Percentiles rank a stretch among this genome's conserved stretches.
Evolutionary conservation across 2,888 invertebrate species (phyloP).

Genomic region (Apotomis capreana): DNA sequence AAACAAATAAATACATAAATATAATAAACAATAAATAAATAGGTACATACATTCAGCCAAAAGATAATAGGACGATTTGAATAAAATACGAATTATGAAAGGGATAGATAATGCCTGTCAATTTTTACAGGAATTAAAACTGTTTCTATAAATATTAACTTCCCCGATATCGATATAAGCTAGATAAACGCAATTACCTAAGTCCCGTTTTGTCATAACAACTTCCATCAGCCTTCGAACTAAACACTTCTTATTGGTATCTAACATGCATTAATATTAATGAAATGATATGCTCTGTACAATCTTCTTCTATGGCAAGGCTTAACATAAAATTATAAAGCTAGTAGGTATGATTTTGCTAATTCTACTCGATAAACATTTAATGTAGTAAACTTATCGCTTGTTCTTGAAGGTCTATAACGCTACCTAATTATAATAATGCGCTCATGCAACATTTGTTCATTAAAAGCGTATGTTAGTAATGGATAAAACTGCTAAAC

Average conservation of each 20-base stretch:
- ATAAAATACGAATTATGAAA: no score
- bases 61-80: no score
- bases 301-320: conserved; percentile 19
- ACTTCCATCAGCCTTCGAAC: conserved; percentile 10
- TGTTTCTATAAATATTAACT: no score
- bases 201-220: not conserved
- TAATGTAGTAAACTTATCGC: conserved; percentile 11
- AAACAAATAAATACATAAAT: no score
- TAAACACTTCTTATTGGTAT: conserved; percentile 15
- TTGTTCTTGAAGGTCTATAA: conserved; percentile 17
- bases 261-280: conserved; percentile 28
- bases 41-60: no score
- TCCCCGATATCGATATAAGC: no score
- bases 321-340: conserved; percentile 37
- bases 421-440: conserved; percentile 36
- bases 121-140: no score
- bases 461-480: conserved; percentile 24
- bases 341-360: conserved; percentile 26
- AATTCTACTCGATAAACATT: conserved; percentile 29
- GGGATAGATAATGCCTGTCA: no score
- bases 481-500: conserved; percentile 7
- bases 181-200: not conserved
- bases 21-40: no score
- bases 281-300: conserved; percentile 21
- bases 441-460: conserved; percentile 8